phyloP scores from a whole-genome alignment of 1,140 invertebrate genomes.

The Stegodyphus mimosarum region DNA sequence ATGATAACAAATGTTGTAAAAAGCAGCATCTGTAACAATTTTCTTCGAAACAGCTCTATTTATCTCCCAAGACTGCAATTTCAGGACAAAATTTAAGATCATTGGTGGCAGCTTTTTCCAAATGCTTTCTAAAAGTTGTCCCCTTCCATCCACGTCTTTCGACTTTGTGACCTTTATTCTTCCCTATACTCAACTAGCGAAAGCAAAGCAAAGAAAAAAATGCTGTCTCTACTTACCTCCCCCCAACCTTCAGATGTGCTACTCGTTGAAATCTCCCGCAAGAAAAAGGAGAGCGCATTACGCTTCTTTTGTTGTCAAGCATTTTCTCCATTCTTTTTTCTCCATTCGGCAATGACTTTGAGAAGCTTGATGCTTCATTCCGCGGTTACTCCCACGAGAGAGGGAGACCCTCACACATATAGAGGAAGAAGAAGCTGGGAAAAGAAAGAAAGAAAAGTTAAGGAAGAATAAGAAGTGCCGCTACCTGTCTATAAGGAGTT shows the following conservation, averaged over 20 bases:
- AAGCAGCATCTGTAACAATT: background rate
- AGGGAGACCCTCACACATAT: background rate
- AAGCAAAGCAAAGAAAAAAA: conserved; percentile 10
- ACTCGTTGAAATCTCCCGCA: conserved; percentile 26
- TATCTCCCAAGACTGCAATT: background rate
- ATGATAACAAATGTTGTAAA: background rate
- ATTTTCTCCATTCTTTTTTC: conserved; percentile 37
- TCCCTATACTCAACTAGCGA: background rate
- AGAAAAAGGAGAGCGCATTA: conserved; percentile 22
- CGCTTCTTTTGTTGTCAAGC: conserved; percentile 45
- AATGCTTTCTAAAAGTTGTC: background rate
- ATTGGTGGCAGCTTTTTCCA: background rate
- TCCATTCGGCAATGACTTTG: conserved; percentile 20
- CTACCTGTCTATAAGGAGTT: conserved; percentile 46
- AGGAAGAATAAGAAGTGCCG: conserved; percentile 8
- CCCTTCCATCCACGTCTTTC: background rate
- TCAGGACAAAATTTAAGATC: background rate
- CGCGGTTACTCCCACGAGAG: conserved; percentile 44
- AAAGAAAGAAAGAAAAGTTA: background rate
- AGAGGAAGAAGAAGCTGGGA: background rate
- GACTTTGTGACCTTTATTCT: conserved; percentile 19
- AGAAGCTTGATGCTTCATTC: conserved; percentile 52
- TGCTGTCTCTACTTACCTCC: conserved; percentile 1
- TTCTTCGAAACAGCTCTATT: background rate
- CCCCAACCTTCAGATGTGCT: background rate